Percentiles rank a stretch among this genome's conserved stretches.
These are phyloP conservation scores for Automeris io DNA, from an alignment of 2,888 invertebrate species.

Conservation along the genomic window DNA sequence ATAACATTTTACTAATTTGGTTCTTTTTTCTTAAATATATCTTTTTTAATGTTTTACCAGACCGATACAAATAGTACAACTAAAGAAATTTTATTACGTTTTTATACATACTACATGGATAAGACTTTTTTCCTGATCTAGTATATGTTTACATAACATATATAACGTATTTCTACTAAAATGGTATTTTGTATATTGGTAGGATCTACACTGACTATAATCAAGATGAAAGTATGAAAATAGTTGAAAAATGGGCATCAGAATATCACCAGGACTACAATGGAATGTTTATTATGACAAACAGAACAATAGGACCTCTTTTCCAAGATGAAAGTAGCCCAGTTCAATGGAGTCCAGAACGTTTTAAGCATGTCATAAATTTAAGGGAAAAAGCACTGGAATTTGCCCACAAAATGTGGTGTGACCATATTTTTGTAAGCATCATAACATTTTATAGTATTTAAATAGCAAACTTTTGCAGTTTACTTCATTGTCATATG, in stretches of 20 bases:
- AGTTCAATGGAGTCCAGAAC: conserved; percentile 84
- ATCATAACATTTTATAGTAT: too few species aligned
- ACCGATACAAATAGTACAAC: too few species aligned
- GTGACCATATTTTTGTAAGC: conserved; percentile 92
- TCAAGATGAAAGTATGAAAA: conserved; percentile 83
- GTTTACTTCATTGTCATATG: too few species aligned
- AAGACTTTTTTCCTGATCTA: too few species aligned
- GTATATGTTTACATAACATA: too few species aligned
- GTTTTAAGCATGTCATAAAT: conserved; percentile 87
- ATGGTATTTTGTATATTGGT: neutral
- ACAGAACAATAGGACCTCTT: conserved; percentile 44
- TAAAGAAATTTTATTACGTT: too few species aligned
- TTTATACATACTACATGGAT: too few species aligned
- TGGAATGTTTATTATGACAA: conserved; percentile 78
- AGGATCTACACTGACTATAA: conserved; percentile 95
- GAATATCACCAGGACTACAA: conserved; percentile 82
- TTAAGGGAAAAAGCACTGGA: conserved; percentile 86
- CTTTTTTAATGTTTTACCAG: too few species aligned
- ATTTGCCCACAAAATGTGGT: conserved; percentile 86
- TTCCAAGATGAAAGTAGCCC: conserved; percentile 78
- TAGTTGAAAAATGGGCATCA: conserved; percentile 85
- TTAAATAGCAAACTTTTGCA: too few species aligned
- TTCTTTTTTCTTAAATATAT: too few species aligned
- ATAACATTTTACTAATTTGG: too few species aligned
- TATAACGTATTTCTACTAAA: too few species aligned